A percentile compares a stretch with the other conserved stretches of the same genome.
Evolutionary conservation across 2,113 vertebrate genomes (phyloP).

Genomic region (Mormyrus lacerda): DNA sequence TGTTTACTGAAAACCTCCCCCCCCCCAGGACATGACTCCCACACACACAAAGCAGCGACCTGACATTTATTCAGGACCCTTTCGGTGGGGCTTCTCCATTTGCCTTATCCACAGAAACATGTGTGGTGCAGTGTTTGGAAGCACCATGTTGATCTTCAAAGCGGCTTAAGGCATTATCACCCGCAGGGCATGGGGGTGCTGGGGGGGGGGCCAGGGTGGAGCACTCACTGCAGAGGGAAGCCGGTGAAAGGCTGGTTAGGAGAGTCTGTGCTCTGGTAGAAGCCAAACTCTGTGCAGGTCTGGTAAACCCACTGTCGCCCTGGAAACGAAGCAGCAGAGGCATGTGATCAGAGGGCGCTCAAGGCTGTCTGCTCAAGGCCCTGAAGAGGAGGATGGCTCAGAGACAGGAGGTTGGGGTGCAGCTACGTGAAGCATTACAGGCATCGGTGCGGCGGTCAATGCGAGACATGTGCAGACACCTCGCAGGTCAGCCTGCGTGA

Average conservation of each 20-base stretch:
- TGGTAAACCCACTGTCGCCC: constrained; percentile 57
- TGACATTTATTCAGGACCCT: background rate
- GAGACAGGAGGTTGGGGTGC: background rate
- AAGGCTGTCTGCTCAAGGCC: background rate
- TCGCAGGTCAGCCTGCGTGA: background rate
- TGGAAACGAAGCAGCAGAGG: constrained; percentile 19
- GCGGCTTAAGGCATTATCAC: background rate
- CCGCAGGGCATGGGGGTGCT: background rate
- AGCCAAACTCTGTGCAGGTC: constrained; percentile 66
- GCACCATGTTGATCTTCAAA: background rate
- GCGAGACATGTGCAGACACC: background rate
- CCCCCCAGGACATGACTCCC: background rate
- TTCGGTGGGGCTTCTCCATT: too few species aligned
- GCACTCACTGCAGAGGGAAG: constrained; percentile 56
- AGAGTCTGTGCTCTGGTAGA: constrained; percentile 59
- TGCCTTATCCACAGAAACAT: background rate
- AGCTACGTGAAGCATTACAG: background rate
- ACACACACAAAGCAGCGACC: background rate
- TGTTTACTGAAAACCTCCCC: background rate
- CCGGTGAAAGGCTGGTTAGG: constrained; percentile 52
- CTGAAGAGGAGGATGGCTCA: background rate
- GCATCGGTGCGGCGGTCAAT: background rate
- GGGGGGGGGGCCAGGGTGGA: background rate
- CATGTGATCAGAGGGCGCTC: background rate
- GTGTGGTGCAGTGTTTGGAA: background rate